A percentile compares a stretch with the other conserved stretches of the same genome.
Conservation (phyloP, 2,888 invertebrate genomes). For the Micoletzkya japonica region DNA sequence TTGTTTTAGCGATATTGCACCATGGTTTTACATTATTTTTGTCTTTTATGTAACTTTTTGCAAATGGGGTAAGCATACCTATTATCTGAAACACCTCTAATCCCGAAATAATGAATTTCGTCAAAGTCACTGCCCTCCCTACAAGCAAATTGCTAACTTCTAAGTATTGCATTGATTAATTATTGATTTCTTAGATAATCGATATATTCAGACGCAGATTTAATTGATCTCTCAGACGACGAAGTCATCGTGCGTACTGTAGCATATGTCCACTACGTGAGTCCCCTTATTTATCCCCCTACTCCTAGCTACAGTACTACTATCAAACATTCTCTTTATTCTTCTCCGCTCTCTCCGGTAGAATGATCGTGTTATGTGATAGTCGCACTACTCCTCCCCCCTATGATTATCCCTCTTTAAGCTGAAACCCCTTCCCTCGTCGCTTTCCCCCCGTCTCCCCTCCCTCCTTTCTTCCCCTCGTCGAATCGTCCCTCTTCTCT, state of each 20-base stretch:
- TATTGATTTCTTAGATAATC: no score
- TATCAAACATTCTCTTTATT: no score
- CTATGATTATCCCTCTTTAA: neutral
- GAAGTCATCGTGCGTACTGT: neutral
- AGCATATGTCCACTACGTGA: slow-evolving; percentile 7
- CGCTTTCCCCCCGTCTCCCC: slow-evolving; percentile 4
- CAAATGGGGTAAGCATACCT: no score
- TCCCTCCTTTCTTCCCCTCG: slow-evolving; percentile 24
- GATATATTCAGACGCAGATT: neutral
- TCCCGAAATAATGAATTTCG: no score
- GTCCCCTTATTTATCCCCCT: neutral
- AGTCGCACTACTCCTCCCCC: neutral
- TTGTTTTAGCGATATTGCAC: no score
- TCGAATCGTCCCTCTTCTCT: slow-evolving; percentile 4
- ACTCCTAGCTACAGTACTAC: neutral
- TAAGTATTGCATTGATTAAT: no score
- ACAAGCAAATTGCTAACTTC: no score
- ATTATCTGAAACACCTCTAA: no score
- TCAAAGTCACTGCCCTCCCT: no score
- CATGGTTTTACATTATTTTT: no score
- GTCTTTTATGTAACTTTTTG: no score
- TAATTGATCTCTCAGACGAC: slow-evolving; percentile 1
- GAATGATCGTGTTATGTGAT: neutral
- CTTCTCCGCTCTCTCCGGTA: neutral
- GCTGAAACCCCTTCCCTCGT: neutral